Evolutionary conservation across 1,140 invertebrate species (phyloP), one percentile per base, ranked within the genome.

Genomic region (Pachyrhynchus sulphureomaculatus): DNA sequence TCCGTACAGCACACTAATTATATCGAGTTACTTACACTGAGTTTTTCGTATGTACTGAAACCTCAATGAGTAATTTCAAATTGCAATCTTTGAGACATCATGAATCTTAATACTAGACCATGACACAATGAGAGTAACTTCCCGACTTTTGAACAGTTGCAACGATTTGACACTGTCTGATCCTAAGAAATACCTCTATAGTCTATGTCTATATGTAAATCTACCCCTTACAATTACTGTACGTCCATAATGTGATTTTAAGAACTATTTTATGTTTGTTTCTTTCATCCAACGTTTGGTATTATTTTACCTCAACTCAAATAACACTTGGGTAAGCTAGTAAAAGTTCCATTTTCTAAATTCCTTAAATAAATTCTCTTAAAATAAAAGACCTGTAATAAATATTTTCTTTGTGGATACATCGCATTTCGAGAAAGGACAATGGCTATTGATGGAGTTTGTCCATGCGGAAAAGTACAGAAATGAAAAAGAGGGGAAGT

Each of bases 331-430:
- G 5, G 32, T 58, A 58, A 58, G 55, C 42, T 48, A 58, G 42
- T 58, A 44, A 18, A 44, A 47, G 21, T 24, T 58, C 55, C 44
- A 58, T 47, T 58, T 58, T 58, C 55, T 48, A 58, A 58, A 58
- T 58, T 58, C 55, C 55, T 58, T 48, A 58, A 58, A 58, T 58
- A 58, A 58, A 58, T 58, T 58, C 55, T 23, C 55, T 47, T 58
- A 58, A 58, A 58, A 58, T 48, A 58, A 58, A 58, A 58, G 55
- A 48, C 32, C 55, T 58, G 55, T 58, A 58, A 58, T 58, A 58
- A 58, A 58, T 58, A 58, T 58, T 58, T 58, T 58, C 55, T 58
- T 58, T 58, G 55, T 58, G 55, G 55, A 58, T 48, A 58, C 55
- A 58, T 48, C 45, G 55, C 29, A 49, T 47, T 44, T 58, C 29